Base-by-base conservation (phyloP, 30 jellyfish, hydroid and myxozoan genomes). In the Nemopilema nomurai region DNA sequence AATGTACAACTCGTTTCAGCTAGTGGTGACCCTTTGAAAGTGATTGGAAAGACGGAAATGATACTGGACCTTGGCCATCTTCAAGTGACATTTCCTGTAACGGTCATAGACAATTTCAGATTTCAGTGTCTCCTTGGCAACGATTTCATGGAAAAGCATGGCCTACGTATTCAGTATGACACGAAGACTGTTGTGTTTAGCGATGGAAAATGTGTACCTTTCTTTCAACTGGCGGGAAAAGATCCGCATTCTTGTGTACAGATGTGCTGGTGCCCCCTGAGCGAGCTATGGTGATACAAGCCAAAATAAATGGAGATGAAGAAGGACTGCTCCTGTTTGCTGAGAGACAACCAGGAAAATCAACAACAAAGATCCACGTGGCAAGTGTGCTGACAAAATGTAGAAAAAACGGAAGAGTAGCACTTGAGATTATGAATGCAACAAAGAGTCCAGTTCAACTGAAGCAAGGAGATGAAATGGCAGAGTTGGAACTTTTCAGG, bases 391-490 rank as follows among this genome's bases (percentile, higher is more conserved):
- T 67, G 77, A 67, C 49, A 20, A 67, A 67, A 67, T 67, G 77
- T 24, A 67, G 77, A 23, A 67, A 41, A 67, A 67, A 0, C 0
- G 49, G 77, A 24, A 67, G 77, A 67, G 77, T 67, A 16, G 33
- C 77, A 19, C 77, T 67, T 67, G 0, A 67, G 77, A 67, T 67
- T 67, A 24, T 67, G 77, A 67, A 67, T 24, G 77, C 49, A 67
- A 23, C 77, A 0, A 24, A 17, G 33, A 67, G 49, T 16, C 77
- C 41, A 67, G 77, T 67, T 17, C 77, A 67, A 41, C 20, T 67
- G 77, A 67, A 67, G 77, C 77, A 67, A 67, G 77, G 77, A 67
- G 77, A 67, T 67, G 77, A 67, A 67, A 23, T 67, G 49, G 77
- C 49, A 67, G 77, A 67, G 41, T 13, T 67, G 77, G 31, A 67